A percentile compares a stretch with the other conserved stretches of the same genome.
phyloP scores from a whole-genome alignment of 2,113 vertebrate genomes.

The Callocephalon fimbriatum region DNA sequence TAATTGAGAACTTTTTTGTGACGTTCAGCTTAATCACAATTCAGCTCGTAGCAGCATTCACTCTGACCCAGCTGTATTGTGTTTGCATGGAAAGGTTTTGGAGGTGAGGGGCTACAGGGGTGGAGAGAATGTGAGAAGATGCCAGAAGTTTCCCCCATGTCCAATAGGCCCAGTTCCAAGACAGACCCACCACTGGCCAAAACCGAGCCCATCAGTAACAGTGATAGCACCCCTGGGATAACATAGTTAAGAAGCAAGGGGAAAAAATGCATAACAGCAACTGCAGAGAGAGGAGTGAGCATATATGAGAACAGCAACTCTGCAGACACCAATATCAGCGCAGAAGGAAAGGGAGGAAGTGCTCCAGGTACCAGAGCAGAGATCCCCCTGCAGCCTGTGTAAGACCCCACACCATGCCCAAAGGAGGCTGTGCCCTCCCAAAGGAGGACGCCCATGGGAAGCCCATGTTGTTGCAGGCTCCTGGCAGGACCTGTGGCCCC shows the following conservation, averaged over 20 bases:
- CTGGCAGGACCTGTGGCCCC: not conserved
- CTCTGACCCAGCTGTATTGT: not conserved
- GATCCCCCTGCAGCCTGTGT: not conserved
- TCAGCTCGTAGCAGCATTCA: not conserved
- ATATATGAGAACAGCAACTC: not conserved
- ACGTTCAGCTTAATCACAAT: not conserved
- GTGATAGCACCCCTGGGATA: not conserved
- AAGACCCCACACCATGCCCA: not conserved
- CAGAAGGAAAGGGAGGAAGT: not conserved
- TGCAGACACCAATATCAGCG: not conserved
- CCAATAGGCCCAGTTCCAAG: not conserved
- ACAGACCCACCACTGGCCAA: not conserved
- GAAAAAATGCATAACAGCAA: not conserved
- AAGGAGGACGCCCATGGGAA: not conserved
- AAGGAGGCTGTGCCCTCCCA: not conserved
- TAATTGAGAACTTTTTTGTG: not conserved
- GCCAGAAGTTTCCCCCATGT: not conserved
- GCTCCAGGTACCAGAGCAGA: not conserved
- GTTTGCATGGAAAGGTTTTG: not conserved
- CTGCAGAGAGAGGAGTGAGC: not conserved
- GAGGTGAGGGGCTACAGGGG: not conserved
- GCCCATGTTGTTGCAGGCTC: not conserved
- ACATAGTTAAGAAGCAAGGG: not conserved
- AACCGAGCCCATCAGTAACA: fast-evolving
- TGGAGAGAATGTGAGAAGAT: not conserved